Evolutionary conservation across 2,888 invertebrate genomes (phyloP), one percentile per base, ranked within the genome.

Genomic region (Ptilodon capucinus): DNA sequence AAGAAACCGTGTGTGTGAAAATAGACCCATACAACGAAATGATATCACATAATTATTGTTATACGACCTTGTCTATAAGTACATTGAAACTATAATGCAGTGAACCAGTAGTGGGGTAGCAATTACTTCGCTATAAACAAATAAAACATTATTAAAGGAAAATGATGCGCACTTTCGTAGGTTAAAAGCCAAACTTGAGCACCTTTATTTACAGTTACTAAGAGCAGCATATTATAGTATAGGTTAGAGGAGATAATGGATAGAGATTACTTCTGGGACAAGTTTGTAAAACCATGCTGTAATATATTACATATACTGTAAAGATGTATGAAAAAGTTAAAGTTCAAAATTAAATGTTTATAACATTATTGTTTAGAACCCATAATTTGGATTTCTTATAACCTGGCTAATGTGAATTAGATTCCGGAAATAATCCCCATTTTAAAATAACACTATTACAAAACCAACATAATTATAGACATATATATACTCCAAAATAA

Each of bases 1-100:
- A n/a, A n/a, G n/a, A n/a, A n/a, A n/a, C n/a, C n/a, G n/a, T n/a
- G n/a, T n/a, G n/a, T n/a, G n/a, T n/a, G n/a, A n/a, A n/a, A n/a
- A n/a, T n/a, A n/a, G n/a, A n/a, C n/a, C n/a, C n/a, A n/a, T 56
- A 68, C 55, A 63, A 67, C 57, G 54, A 57, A 57, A 62, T 47
- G 14, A 58, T 53, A 44, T 42, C 32, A 50, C 49, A n/a, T 32
- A 5, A 32, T 14, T 32, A 18, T 18, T 36, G 21, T 21, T 5
- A 39, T 21, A 13, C 21, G 39, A 21, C 39, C 38, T 38, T 25
- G 25, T 25, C 40, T 11, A 38, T 16, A 16, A 40, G 40, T 40
- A 40, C 5, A 40, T 17, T 21, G 39, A 39, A 13, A 39, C 14
- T 39, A 21, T 40, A 25, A 40, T 40, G 21, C 40, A 11, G 25